Percentiles rank a stretch among this genome's conserved stretches.
These are phyloP conservation scores for Pectinophora gossypiella DNA, from an alignment of 1,140 invertebrate species.

Conservation along the genomic window DNA sequence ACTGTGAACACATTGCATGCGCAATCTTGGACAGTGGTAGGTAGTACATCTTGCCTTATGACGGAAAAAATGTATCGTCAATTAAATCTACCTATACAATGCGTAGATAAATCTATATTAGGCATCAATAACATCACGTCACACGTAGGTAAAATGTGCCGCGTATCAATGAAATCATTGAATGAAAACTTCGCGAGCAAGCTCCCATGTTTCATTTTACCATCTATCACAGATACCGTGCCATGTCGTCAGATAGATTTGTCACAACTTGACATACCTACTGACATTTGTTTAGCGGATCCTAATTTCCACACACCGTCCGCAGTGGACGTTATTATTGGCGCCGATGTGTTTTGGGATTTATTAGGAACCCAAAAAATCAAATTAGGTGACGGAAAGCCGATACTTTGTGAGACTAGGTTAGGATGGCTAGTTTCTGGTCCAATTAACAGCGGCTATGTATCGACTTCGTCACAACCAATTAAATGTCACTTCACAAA, in stretches of 20 bases:
- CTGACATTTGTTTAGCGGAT: too few species aligned
- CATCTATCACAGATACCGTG: too few species aligned
- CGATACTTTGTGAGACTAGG: slow-evolving; percentile 13
- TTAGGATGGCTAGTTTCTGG: slow-evolving; percentile 25
- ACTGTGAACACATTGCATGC: too few species aligned
- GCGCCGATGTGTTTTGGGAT: too few species aligned
- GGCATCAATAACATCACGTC: slow-evolving; percentile 12
- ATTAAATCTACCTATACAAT: slow-evolving; percentile 9
- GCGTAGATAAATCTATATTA: slow-evolving; percentile 10
- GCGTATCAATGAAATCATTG: slow-evolving; percentile 12
- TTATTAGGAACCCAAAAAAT: too few species aligned
- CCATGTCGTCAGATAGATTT: slow-evolving; percentile 12
- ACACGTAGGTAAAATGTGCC: too few species aligned
- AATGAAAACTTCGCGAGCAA: slow-evolving; percentile 7
- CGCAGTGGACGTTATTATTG: slow-evolving; percentile 2
- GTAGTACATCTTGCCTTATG: slow-evolving; percentile 14
- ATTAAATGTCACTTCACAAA: neutral
- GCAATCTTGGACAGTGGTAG: too few species aligned
- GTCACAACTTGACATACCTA: too few species aligned
- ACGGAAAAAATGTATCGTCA: slow-evolving; percentile 10
- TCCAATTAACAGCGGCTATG: neutral
- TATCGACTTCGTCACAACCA: neutral
- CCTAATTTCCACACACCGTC: slow-evolving; percentile 16
- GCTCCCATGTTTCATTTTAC: slow-evolving; percentile 18
- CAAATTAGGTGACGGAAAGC: too few species aligned